Evolutionary conservation across 2,113 vertebrate genomes (phyloP), one percentile per base, ranked within the genome.

Genomic region (Phylloscopus trochiloides): DNA sequence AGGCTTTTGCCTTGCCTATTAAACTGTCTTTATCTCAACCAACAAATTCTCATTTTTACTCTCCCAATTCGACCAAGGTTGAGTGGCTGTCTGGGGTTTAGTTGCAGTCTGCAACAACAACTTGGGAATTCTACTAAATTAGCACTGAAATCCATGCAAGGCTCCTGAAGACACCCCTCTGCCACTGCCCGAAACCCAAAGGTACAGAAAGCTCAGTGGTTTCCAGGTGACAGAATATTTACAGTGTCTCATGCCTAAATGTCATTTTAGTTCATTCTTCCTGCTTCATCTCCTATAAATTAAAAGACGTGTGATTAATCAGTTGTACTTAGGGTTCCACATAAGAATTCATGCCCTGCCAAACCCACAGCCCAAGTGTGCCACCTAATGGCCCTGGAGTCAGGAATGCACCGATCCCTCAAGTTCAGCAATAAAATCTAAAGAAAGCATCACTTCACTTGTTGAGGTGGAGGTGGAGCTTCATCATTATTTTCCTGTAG

Each of bases 351-450:
- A 17, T 61, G 34, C 66, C 88, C 83, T 71, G 51, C 24, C 71
- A 86, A 94, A 85, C 61, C 51, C 42, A 51, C 24, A 88, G 92
- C 87, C 96, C 78, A 92, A 88, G 67, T 81, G 80, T 86, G 92
- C 92, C 95, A 83, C 94, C 94, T 93, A 65, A 95, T 62, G 94
- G 94, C 59, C 40, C 89, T 11, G 36, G 70, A 90, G 50, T 42
- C 67, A 71, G 75, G 77, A 67, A 74, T n/a, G 14, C 26, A 24
- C 18, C 15, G 40, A 24, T 7, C 22, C 19, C 25, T 12, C 4
- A 2, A 20, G 18, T 3, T 22, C 9, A 16, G 51, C 17, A 59
- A 57, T 5, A 28, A 51, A 82, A 71, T 3, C 63, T 57, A 7
- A 66, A 45, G 24, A 40, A 51, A 52, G 17, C 31, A 22, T 7